These are phyloP conservation scores for Drosophila nr. fundita DNA, from an alignment of 2,888 invertebrate species.

Conservation along the genomic window DNA sequence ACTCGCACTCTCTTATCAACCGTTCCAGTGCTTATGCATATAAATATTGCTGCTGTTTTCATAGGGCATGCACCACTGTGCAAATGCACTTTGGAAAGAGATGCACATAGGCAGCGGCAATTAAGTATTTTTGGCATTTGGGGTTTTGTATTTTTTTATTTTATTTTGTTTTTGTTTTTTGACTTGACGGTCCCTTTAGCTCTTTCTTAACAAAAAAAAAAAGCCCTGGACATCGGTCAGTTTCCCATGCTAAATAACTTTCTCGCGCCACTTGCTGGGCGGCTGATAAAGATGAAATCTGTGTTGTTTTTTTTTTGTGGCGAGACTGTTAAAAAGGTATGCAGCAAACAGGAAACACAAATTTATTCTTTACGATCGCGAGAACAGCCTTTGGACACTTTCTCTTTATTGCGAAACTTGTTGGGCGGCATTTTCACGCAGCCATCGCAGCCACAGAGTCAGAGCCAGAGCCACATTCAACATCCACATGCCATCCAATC, in stretches of 20 bases:
- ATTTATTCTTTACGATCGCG: constrained; percentile 83
- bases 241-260: constrained; percentile 53
- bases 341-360: constrained; percentile 80
- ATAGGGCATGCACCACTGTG: constrained; percentile 36
- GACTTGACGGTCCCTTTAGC: constrained; percentile 46
- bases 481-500: constrained; percentile 25
- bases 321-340: constrained; percentile 45
- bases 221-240: constrained; percentile 35
- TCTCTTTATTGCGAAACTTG: constrained; percentile 81
- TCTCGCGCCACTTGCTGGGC: constrained; percentile 56
- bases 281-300: constrained; percentile 58
- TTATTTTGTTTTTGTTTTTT: constrained; percentile 39
- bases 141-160: constrained; percentile 28
- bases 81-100: constrained; percentile 20
- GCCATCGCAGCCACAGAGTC: constrained; percentile 36
- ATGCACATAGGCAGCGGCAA: constrained; percentile 23
- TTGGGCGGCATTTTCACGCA: constrained; percentile 80
- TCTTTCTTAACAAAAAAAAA: constrained; percentile 8
- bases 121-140: constrained; percentile 52
- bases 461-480: constrained; percentile 47
- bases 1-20: constrained; percentile 28
- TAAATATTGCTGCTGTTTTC: background rate
- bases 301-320: constrained; percentile 19
- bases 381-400: constrained; percentile 82
- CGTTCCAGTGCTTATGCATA: background rate